Base-by-base conservation (phyloP, 2,888 invertebrate genomes). In the Drosophila pseudotalamancana region DNA sequence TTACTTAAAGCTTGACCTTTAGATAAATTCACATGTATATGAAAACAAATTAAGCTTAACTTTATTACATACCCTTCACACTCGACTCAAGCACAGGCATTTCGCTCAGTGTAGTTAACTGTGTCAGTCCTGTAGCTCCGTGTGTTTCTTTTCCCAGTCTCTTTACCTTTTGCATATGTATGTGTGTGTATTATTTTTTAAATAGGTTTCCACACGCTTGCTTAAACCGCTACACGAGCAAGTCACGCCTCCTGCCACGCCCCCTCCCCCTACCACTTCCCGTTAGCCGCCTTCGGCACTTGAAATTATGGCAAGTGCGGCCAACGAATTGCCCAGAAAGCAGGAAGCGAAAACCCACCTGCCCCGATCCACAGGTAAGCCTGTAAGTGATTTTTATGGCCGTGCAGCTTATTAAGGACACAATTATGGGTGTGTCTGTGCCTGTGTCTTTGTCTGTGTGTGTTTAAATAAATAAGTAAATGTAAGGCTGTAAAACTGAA, bases 151-250 rank as follows among this genome's bases (percentile, higher is more conserved):
- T n/a, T n/a, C n/a, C n/a, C n/a, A n/a, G n/a, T n/a, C 37, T 60
- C 42, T 50, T 54, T 46, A 32, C 32, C 23, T 12, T 50, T 50
- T 31, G 45, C 37, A 23, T 40, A 35, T 35, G 29, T 63, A 32
- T 53, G 9, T 43, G 32, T 23, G 32, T 34, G 43, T 57, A 31
- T 39, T 63, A 49, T 55, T 55, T 65, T 78, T 84, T 77, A 85
- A 85, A 81, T 67, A 74, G 79, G 74, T 85, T 81, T 74, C 72
- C 79, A 59, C 80, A 82, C 83, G 81, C 82, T 65, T 85, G 79
- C 75, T 82, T 85, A 67, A 81, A 62, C 82, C 76, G 68, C 69
- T 69, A 64, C 72, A 69, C 51, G 48, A 72, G 54, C 49, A 19
- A 42, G 59, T 40, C 61, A 55, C 54, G 59, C 57, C 64, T 25